phyloP scores from a whole-genome alignment of 2,113 vertebrate species.

The Lutjanus erythropterus region DNA sequence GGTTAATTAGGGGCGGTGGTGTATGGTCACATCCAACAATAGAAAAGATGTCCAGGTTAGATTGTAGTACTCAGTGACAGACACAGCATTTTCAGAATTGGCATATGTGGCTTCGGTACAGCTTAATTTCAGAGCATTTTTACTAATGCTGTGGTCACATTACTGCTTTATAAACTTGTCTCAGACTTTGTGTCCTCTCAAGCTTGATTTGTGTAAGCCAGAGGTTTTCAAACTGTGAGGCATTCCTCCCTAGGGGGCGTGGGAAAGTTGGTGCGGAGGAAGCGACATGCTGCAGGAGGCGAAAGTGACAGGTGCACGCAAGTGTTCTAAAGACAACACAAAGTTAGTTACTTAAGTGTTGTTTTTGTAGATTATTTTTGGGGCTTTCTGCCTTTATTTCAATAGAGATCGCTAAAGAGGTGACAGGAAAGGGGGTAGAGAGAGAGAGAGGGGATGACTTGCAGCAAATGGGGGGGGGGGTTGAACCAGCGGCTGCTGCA shows the following conservation, averaged over 20 bases:
- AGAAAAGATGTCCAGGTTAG: conserved; percentile 20
- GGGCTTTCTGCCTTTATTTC: no score
- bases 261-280: not conserved
- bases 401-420: no score
- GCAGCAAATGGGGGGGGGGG: no score
- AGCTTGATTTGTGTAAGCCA: conserved; percentile 33
- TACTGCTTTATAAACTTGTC: conserved; percentile 32
- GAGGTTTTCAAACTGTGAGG: not conserved
- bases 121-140: conserved; percentile 11
- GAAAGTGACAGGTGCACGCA: not conserved
- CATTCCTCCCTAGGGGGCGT: not conserved
- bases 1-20: conserved; percentile 9
- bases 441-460: no score
- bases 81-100: conserved; percentile 38
- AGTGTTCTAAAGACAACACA: not conserved
- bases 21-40: conserved; percentile 20
- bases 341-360: no score
- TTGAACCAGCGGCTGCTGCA: no score
- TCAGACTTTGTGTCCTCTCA: not conserved
- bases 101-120: not conserved
- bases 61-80: conserved; percentile 26
- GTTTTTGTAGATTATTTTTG: no score
- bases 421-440: no score
- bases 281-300: not conserved
- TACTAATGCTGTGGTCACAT: conserved; percentile 42